phyloP scores from a whole-genome alignment of 2,113 vertebrate species.

The Microtus pennsylvanicus region DNA sequence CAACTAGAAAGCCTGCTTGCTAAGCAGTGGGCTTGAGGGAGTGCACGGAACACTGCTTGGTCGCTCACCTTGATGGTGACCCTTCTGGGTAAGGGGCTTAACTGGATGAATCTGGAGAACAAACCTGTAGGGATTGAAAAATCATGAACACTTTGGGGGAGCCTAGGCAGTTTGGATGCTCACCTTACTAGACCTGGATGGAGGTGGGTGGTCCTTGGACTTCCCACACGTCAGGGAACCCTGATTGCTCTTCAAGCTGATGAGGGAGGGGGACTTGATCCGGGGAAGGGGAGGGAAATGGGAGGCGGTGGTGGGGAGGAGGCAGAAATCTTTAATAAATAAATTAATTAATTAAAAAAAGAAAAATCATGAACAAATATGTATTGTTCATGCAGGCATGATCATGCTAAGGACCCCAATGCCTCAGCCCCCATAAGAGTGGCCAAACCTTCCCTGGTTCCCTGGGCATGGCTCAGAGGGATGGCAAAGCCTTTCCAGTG shows the following conservation, averaged over 20 bases:
- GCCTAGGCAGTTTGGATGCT: too few species aligned
- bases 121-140: not conserved
- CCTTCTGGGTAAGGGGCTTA: not conserved
- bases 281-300: too few species aligned
- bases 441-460: not conserved
- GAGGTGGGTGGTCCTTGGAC: too few species aligned
- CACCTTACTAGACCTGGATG: too few species aligned
- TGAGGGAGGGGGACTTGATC: too few species aligned
- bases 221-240: too few species aligned
- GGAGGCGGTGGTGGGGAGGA: too few species aligned
- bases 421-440: not conserved
- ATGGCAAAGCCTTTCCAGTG: not conserved
- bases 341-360: too few species aligned
- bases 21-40: not conserved
- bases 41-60: too few species aligned
- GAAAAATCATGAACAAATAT: not conserved
- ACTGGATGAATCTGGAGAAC: not conserved
- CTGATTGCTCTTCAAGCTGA: too few species aligned
- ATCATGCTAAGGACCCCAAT: not conserved
- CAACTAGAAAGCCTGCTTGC: not conserved
- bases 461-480: not conserved
- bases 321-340: too few species aligned
- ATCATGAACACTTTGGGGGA: too few species aligned
- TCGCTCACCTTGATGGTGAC: not conserved
- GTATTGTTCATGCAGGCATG: not conserved